Evolutionary conservation across 2,888 invertebrate genomes (phyloP).

Genomic region (Zootermopsis nevadensis): DNA sequence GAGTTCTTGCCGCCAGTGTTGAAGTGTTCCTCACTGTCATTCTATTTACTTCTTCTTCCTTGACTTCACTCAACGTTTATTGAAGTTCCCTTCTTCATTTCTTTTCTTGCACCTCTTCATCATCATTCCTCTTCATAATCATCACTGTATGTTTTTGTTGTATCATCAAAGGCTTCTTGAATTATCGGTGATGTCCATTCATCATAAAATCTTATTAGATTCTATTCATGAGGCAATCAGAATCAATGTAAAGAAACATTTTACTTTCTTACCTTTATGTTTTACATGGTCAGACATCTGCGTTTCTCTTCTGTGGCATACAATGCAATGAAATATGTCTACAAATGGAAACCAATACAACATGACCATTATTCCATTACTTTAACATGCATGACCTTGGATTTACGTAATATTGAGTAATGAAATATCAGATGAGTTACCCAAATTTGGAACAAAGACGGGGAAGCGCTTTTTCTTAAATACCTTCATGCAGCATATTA

Average conservation of each 20-base stretch:
- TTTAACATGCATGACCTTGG: no score
- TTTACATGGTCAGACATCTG: constrained; percentile 13
- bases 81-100: background rate
- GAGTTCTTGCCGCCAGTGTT: constrained; percentile 30
- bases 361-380: no score
- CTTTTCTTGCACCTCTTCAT: constrained; percentile 5
- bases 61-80: background rate
- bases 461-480: no score
- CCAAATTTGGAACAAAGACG: no score
- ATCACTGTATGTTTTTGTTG: constrained; percentile 29
- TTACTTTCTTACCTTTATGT: background rate
- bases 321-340: constrained; percentile 16
- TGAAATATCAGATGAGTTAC: no score
- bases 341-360: constrained; percentile 11
- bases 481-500: no score
- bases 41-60: constrained; percentile 31
- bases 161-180: constrained; percentile 37
- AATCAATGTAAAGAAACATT: constrained; percentile 27
- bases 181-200: constrained; percentile 39
- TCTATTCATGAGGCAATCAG: constrained; percentile 26
- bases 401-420: no score
- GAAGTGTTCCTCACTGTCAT: constrained; percentile 8
- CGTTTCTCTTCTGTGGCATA: background rate
- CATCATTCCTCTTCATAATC: constrained; percentile 32
- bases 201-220: constrained; percentile 37